phyloP scores from a whole-genome alignment of 2,113 vertebrate species.

The Protobothrops mucrosquamatus region DNA sequence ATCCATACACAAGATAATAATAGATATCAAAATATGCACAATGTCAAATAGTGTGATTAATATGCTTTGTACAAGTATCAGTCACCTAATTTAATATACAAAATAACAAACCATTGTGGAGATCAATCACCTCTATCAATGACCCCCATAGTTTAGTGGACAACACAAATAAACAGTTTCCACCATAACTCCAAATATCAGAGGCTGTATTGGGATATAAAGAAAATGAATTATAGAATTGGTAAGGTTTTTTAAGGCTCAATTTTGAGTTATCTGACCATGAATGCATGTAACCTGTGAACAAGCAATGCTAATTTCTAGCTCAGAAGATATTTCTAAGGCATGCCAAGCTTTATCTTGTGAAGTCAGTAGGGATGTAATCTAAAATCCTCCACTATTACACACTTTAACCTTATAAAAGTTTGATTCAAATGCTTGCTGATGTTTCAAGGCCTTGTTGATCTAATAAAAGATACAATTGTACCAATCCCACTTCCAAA shows the following conservation, averaged over 20 bases:
- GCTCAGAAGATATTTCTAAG: background rate
- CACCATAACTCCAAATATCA: background rate
- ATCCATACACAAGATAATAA: background rate
- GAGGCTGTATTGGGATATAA: no score
- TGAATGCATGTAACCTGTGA: background rate
- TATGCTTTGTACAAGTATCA: background rate
- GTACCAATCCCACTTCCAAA: background rate
- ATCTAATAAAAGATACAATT: conserved; percentile 14
- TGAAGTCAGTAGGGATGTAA: background rate
- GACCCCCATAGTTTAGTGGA: background rate
- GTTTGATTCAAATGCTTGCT: conserved; percentile 18
- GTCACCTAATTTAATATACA: background rate
- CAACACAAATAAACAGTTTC: background rate
- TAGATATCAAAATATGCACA: background rate
- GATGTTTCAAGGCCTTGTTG: conserved; percentile 3
- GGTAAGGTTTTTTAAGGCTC: background rate
- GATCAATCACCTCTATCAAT: background rate
- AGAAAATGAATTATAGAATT: background rate
- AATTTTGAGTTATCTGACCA: background rate
- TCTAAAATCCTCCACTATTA: background rate
- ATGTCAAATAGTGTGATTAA: background rate
- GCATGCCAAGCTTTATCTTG: background rate
- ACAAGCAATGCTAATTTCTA: background rate
- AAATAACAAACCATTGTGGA: background rate
- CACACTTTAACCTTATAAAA: background rate